phyloP scores from a whole-genome alignment of 1,140 invertebrate genomes.

The Whitmania pigra region DNA sequence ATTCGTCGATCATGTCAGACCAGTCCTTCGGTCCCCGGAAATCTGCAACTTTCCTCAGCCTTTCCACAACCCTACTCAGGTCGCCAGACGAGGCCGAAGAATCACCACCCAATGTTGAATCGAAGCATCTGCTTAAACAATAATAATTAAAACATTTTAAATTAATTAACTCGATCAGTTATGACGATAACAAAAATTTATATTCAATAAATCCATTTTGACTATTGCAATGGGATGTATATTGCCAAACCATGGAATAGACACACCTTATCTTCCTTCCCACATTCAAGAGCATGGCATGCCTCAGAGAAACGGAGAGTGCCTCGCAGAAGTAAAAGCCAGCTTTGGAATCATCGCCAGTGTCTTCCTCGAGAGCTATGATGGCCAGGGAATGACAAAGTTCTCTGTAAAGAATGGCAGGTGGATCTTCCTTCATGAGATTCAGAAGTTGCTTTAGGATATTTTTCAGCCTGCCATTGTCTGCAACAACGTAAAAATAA shows the following conservation, averaged over 20 bases:
- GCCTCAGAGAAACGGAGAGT: slow-evolving; percentile 20
- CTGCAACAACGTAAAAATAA: background rate
- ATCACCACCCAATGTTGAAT: no score
- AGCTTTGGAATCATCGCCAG: background rate
- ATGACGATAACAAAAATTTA: no score
- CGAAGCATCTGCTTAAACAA: no score
- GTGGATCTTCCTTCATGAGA: slow-evolving; percentile 11
- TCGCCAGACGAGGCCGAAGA: no score
- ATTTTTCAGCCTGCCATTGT: background rate
- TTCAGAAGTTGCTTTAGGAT: background rate
- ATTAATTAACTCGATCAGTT: no score
- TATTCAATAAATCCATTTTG: no score
- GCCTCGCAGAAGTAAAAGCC: slow-evolving; percentile 20
- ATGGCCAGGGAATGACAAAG: slow-evolving; percentile 16
- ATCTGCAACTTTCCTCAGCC: no score
- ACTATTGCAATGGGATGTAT: no score
- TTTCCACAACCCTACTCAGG: no score
- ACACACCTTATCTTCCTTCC: slow-evolving; percentile 20
- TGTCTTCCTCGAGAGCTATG: background rate
- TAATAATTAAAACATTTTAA: no score
- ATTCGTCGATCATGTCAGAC: no score
- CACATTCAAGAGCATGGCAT: slow-evolving; percentile 7
- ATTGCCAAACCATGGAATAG: background rate
- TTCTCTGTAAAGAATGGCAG: slow-evolving; percentile 18
- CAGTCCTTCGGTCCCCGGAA: no score